phyloP scores from a whole-genome alignment of 2,113 vertebrate genomes.

The Xyliphius kryptos region DNA sequence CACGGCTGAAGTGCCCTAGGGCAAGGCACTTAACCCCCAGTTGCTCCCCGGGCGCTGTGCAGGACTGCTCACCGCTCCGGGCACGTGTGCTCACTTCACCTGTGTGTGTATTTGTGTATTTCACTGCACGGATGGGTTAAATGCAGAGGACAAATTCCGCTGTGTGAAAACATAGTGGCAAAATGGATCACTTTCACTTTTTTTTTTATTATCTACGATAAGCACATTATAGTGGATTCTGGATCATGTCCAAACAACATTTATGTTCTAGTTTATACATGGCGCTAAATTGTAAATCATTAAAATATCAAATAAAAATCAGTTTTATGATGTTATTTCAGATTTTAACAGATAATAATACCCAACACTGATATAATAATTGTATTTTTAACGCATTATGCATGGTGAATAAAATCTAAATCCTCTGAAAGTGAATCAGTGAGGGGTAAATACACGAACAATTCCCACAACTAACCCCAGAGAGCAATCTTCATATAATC shows the following conservation, averaged over 20 bases:
- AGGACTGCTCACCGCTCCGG: too few relatives aligned
- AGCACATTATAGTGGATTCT: neutral
- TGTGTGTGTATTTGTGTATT: too few relatives aligned
- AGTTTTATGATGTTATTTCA: neutral
- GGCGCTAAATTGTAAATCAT: neutral
- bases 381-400: neutral
- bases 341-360: neutral
- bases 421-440: neutral
- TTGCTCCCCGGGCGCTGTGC: too few relatives aligned
- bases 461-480: neutral
- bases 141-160: too few relatives aligned
- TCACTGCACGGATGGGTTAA: too few relatives aligned
- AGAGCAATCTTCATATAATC: constrained; percentile 1
- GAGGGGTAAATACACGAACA: constrained; percentile 1
- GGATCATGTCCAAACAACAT: neutral
- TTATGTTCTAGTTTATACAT: neutral
- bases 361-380: neutral
- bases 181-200: too few relatives aligned
- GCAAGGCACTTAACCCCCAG: too few relatives aligned
- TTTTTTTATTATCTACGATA: constrained; percentile 3
- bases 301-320: neutral
- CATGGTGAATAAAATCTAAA: neutral
- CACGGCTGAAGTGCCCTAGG: too few relatives aligned
- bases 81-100: too few relatives aligned
- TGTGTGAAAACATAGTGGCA: too few relatives aligned